These are phyloP conservation scores for Tryphoninae sp. DNA, from an alignment of 2,888 invertebrate species.

Conservation along the genomic window DNA sequence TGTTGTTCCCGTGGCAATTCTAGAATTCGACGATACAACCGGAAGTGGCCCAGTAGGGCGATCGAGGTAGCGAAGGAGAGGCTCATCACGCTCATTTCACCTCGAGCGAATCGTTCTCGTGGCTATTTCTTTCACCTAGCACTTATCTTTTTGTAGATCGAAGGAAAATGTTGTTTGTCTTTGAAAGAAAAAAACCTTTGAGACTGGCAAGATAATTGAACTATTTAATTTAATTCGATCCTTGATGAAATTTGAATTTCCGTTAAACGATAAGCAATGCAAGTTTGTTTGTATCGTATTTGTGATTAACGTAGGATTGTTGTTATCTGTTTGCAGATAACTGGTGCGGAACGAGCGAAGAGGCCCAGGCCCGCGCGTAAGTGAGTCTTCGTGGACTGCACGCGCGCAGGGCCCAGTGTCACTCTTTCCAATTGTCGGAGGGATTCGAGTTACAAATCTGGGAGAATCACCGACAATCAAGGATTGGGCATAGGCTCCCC, in stretches of 20 bases:
- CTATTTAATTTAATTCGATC: background rate
- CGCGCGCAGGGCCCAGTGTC: constrained; percentile 48
- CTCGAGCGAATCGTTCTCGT: constrained; percentile 16
- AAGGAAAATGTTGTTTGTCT: no score
- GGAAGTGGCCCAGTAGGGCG: constrained; percentile 49
- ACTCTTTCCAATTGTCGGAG: background rate
- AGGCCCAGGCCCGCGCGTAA: constrained; percentile 69
- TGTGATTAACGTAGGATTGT: background rate
- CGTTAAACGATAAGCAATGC: background rate
- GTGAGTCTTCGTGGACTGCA: constrained; percentile 56
- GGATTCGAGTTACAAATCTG: no score
- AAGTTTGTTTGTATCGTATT: background rate
- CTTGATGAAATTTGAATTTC: background rate
- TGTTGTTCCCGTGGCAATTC: constrained; percentile 33
- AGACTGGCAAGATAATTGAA: no score
- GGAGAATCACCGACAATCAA: no score
- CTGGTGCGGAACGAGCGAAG: constrained; percentile 70
- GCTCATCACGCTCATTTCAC: constrained; percentile 62
- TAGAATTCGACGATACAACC: constrained; percentile 63
- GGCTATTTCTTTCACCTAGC: background rate
- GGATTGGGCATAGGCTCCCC: no score
- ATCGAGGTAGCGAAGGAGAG: constrained; percentile 48
- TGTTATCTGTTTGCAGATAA: constrained; percentile 72
- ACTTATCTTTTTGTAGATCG: background rate
- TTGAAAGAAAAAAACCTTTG: no score